Evolutionary conservation across 1,140 invertebrate species (phyloP).

Genomic region (Neuroterus valhalla): DNA sequence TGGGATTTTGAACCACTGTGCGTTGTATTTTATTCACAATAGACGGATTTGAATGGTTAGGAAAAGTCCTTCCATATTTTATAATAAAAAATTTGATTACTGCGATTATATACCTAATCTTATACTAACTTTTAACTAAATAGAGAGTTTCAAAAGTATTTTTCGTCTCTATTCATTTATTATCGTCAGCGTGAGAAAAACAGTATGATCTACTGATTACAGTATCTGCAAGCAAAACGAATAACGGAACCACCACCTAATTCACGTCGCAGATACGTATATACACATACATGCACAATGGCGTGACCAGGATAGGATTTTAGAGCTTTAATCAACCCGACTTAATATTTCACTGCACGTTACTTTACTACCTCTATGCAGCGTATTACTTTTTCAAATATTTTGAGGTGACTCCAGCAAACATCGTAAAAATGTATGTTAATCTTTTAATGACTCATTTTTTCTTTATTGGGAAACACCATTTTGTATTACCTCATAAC

Average conservation of each 20-base stretch:
- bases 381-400: background rate
- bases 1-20: too few species aligned
- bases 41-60: too few species aligned
- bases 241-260: slow-evolving; percentile 7
- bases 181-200: slow-evolving; percentile 14
- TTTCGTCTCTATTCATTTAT: slow-evolving; percentile 12
- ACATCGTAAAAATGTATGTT: slow-evolving; percentile 1
- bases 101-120: too few species aligned
- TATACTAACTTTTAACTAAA: background rate
- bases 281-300: slow-evolving; percentile 12
- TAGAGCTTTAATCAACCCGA: slow-evolving; percentile 15
- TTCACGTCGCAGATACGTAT: background rate
- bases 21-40: too few species aligned
- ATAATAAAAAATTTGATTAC: too few species aligned
- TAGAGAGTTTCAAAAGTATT: slow-evolving; percentile 11
- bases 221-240: slow-evolving; percentile 12
- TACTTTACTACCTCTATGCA: slow-evolving; percentile 14
- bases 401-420: background rate
- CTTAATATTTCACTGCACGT: slow-evolving; percentile 8
- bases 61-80: too few species aligned
- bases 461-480: too few species aligned
- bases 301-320: slow-evolving; percentile 20
- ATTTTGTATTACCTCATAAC: too few species aligned
- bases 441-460: too few species aligned
- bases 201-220: slow-evolving; percentile 21